A percentile compares a stretch with the other conserved stretches of the same genome.
Evolutionary conservation across 2,113 vertebrate species (phyloP).

Genomic region (Platichthys stellatus): DNA sequence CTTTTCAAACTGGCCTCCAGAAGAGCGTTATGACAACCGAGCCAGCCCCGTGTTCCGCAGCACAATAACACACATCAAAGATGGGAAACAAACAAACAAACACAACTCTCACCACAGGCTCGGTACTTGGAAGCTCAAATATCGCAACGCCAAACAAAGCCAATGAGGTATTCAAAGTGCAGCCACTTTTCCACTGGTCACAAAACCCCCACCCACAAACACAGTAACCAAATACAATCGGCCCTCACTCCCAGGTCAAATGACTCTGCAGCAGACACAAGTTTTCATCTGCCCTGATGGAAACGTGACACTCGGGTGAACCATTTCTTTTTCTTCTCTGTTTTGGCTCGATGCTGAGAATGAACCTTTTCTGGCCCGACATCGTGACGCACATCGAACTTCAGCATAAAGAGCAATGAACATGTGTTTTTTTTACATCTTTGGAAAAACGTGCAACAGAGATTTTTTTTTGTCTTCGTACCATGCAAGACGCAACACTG

Average conservation of each 20-base stretch:
- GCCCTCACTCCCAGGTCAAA: not conserved
- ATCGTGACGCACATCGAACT: too few species aligned
- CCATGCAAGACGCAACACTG: too few species aligned
- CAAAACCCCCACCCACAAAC: slow-evolving; percentile 19
- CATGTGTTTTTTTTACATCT: too few species aligned
- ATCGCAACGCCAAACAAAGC: slow-evolving; percentile 8
- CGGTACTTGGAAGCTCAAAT: slow-evolving; percentile 19
- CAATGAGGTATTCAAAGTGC: not conserved
- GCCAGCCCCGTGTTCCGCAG: slow-evolving; percentile 41
- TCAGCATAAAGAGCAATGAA: too few species aligned
- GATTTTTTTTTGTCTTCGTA: too few species aligned
- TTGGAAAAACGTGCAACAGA: too few species aligned
- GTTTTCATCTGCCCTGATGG: not conserved
- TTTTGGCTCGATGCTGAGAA: not conserved
- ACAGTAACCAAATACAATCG: not conserved
- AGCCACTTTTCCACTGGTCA: too few species aligned
- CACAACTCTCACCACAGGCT: slow-evolving; percentile 49
- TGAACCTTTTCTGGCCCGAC: too few species aligned
- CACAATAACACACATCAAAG: slow-evolving; percentile 62
- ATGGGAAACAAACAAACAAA: slow-evolving; percentile 64
- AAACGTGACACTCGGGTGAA: not conserved
- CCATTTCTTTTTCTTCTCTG: not conserved
- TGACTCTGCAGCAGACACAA: too few species aligned
- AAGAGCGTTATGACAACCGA: slow-evolving; percentile 72
- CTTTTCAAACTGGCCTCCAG: slow-evolving; percentile 75